Percentiles rank a stretch among this genome's conserved stretches.
These are phyloP conservation scores for Acanthurus lineatus DNA, from an alignment of 2,797 vertebrate genomes.

Conservation along the genomic window DNA sequence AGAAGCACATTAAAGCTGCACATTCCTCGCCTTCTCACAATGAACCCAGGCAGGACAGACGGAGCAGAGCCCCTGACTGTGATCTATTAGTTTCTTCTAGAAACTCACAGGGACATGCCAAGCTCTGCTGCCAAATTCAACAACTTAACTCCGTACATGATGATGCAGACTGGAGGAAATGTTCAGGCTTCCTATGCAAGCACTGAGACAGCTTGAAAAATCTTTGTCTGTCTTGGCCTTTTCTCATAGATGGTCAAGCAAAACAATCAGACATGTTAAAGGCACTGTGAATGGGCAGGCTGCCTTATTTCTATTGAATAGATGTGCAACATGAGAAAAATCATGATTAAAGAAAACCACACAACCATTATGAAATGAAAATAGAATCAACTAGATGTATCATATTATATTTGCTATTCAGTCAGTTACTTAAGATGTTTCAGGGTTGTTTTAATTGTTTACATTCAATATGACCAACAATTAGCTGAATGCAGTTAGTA, in stretches of 20 bases:
- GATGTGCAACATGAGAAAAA: not conserved
- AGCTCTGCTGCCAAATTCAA: constrained; percentile 71
- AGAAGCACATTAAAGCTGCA: constrained; percentile 33
- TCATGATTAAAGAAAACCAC: not conserved
- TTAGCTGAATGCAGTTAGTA: not conserved
- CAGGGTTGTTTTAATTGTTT: not conserved
- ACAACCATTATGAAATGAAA: not conserved
- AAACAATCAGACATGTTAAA: constrained; percentile 28
- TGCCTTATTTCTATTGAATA: not conserved
- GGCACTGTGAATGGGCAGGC: not conserved
- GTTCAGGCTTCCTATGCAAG: constrained; percentile 61
- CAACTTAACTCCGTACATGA: constrained; percentile 55
- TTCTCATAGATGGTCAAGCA: constrained; percentile 58
- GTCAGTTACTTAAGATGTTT: not conserved
- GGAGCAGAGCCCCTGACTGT: not conserved
- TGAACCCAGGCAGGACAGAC: constrained; percentile 6
- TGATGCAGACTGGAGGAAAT: constrained; percentile 62
- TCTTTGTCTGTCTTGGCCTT: not conserved
- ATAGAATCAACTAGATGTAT: no score
- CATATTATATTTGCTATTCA: not conserved
- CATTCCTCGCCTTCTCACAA: constrained; percentile 44
- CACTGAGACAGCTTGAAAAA: constrained; percentile 26
- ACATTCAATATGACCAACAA: not conserved
- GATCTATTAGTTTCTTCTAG: constrained; percentile 31
- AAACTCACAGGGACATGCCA: constrained; percentile 36